A percentile compares a stretch with the other conserved stretches of the same genome.
Conservation (phyloP, 2,888 invertebrate species). For the Clostera curtula region DNA sequence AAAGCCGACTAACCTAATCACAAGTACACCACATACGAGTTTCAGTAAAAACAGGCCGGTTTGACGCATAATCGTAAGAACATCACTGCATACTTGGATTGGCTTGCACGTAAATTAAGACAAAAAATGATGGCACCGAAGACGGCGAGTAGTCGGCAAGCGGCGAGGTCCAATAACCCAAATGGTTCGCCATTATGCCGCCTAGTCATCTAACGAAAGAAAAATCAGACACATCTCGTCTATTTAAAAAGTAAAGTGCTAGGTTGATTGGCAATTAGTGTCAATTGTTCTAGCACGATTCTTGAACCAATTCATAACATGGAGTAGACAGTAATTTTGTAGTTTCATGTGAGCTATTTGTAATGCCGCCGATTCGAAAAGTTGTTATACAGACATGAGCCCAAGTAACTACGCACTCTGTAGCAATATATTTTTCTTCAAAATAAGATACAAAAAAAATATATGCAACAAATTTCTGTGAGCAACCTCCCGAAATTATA, state of each 20-base stretch:
- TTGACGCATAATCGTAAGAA: conserved; percentile 37
- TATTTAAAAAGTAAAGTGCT: conserved; percentile 9
- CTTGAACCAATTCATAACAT: conserved; percentile 8
- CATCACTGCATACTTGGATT: conserved; percentile 49
- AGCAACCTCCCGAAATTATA: no score
- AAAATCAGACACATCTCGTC: conserved; percentile 50
- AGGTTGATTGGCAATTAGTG: conserved; percentile 26
- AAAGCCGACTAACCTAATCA: conserved; percentile 28
- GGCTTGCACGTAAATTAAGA: conserved; percentile 46
- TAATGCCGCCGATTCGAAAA: no score
- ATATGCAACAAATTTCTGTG: no score
- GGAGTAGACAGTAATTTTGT: not conserved
- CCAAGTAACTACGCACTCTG: no score
- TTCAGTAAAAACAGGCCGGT: conserved; percentile 26
- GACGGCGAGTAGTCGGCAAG: conserved; percentile 50
- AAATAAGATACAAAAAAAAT: no score
- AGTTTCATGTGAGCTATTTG: no score
- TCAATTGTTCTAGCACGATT: conserved; percentile 25
- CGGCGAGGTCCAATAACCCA: conserved; percentile 72
- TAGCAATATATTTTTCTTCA: no score
- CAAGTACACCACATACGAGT: conserved; percentile 18
- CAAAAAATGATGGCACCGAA: conserved; percentile 56
- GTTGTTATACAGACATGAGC: no score
- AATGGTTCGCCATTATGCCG: conserved; percentile 65
- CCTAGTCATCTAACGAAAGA: conserved; percentile 55